phyloP scores from a whole-genome alignment of 1,140 invertebrate genomes.

The Drosophila nigrodunni region DNA sequence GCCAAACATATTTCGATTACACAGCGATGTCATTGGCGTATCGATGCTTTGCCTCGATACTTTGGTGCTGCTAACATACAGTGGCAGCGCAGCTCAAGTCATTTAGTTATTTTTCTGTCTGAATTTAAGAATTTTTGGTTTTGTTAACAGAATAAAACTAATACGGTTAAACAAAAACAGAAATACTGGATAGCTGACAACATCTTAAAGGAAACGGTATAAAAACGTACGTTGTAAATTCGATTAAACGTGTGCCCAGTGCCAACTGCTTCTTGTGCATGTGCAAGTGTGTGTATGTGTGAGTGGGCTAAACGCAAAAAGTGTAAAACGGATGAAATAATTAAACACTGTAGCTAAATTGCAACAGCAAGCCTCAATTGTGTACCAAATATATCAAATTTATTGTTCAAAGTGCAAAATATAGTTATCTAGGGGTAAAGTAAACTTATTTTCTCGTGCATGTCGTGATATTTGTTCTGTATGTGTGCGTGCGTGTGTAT shows the following conservation, averaged over 20 bases:
- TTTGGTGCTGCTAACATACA: slow-evolving; percentile 45
- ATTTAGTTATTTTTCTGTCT: slow-evolving; percentile 54
- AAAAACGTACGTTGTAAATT: slow-evolving; percentile 70
- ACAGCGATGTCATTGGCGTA: neutral
- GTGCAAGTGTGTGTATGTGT: slow-evolving; percentile 50
- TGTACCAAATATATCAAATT: slow-evolving; percentile 21
- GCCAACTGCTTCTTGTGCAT: slow-evolving; percentile 38
- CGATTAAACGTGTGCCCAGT: slow-evolving; percentile 55
- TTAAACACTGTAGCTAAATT: slow-evolving; percentile 62
- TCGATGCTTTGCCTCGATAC: slow-evolving; percentile 38
- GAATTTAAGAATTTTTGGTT: slow-evolving; percentile 53
- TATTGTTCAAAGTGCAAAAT: slow-evolving; percentile 42
- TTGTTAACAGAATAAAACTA: slow-evolving; percentile 44
- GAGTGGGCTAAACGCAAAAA: slow-evolving; percentile 71
- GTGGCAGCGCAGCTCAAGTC: slow-evolving; percentile 52
- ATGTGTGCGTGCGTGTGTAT: slow-evolving; percentile 39
- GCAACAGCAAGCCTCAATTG: slow-evolving; percentile 22
- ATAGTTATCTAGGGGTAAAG: slow-evolving; percentile 34
- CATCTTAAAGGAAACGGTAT: slow-evolving; percentile 43
- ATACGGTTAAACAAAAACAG: slow-evolving; percentile 34
- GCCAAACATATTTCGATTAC: slow-evolving; percentile 8
- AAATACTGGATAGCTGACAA: slow-evolving; percentile 42
- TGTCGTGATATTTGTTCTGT: slow-evolving; percentile 72
- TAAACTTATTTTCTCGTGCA: slow-evolving; percentile 56
- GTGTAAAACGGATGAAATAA: slow-evolving; percentile 66